These are phyloP conservation scores for Eupithecia exiguata DNA, from an alignment of 2,888 invertebrate genomes.

Conservation along the genomic window DNA sequence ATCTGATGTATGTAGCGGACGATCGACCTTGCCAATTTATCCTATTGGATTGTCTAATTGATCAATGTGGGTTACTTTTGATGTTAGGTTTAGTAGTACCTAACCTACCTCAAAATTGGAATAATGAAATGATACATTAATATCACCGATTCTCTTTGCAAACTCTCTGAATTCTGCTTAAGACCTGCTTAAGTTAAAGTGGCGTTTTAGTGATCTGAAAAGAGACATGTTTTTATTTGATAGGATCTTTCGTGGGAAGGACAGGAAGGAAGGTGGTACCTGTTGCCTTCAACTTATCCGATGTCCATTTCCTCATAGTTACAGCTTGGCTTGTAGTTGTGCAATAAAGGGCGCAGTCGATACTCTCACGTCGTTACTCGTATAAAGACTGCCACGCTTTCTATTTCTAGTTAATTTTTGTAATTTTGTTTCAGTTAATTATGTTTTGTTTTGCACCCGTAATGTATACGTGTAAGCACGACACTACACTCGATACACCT, in stretches of 20 bases:
- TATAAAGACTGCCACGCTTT: neutral
- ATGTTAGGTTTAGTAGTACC: neutral
- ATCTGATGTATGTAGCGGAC: neutral
- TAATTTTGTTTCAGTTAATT: constrained; percentile 30
- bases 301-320: neutral
- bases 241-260: neutral
- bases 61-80: neutral
- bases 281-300: too few species aligned
- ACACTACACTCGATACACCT: neutral
- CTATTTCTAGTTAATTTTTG: constrained; percentile 5
- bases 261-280: too few species aligned
- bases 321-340: neutral
- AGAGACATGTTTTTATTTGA: neutral
- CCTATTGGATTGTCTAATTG: neutral
- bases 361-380: neutral
- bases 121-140: neutral
- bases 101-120: neutral
- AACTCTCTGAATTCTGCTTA: neutral
- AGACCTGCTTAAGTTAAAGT: too few species aligned
- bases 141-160: constrained; percentile 1
- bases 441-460: constrained; percentile 18
- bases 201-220: neutral
- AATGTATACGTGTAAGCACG: neutral
- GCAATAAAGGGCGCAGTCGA: neutral
- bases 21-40: constrained; percentile 36